Evolutionary conservation across 2,888 invertebrate species (phyloP), one percentile per base, ranked within the genome.

Genomic region (Liposcelis brunnea): DNA sequence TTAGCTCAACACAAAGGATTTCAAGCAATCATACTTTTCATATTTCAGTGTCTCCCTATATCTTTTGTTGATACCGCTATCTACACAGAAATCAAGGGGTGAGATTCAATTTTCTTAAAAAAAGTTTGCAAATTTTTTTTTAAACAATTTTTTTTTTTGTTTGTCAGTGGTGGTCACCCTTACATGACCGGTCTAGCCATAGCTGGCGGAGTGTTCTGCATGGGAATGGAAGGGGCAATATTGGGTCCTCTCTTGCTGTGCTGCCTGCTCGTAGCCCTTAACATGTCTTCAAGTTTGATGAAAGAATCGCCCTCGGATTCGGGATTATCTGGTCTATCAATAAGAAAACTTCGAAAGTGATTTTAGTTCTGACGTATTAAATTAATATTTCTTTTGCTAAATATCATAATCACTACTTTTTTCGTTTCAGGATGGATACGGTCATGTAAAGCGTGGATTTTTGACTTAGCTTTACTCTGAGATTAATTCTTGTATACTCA

Each of bases 31-130:
- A 60, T 83, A 7, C 74, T 98, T 53, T 77, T 89, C 8, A 63
- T 83, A 11, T 78, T 77, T 33, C 91, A 94, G 57, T 81, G 95
- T 57, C 72, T 93, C 43, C 95, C 97, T 1, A 81, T 86, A 35
- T 83, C 80, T 50, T 79, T 94, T 57, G 85, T 97, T 5, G 95
- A 98, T 59, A 86, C 90, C 1, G 85, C 91, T 15, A 93, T 98
- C 53, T 95, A 97, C 62, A 84, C 84, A 43, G 97, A 97, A 68
- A 94, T 98, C 53, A 91, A 93, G 68, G 93, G 93, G 90, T 91
- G 62, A 67, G 70, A 62, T 14, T 38, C 35, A 35, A 10, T 10
- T 16, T 35, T 6, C 4, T 14, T 15, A 16, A 10, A 16, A 15
- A 16, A 35, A 35, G 7, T 32, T 10, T 10, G 10, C 32, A 10